Base-by-base conservation (phyloP, 2,888 invertebrate species). In the Euclidia mi region DNA sequence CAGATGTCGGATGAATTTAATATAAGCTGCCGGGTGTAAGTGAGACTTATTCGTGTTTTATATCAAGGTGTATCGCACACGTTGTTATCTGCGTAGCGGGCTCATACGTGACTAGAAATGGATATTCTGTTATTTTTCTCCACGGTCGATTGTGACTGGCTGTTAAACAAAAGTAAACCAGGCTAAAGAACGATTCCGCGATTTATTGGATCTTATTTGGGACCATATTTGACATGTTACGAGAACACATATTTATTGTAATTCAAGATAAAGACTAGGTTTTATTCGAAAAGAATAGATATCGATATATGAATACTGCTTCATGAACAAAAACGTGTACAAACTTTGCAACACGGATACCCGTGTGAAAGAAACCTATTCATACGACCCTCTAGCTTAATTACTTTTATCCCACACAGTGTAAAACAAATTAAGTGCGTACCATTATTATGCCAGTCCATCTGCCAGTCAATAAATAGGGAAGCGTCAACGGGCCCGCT, bases 401-500 rank as follows among this genome's bases (percentile, higher is more conserved):
- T 40, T 47, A 40, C 48, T 48, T 52, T 48, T 65, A 50, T 56
- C 48, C 68, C 32, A 42, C 50, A 53, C 37, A 53, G 61, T 48
- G 47, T 56, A 28, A 63, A 65, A 71, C n/a, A n/a, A n/a, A n/a
- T n/a, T n/a, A n/a, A n/a, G n/a, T n/a, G n/a, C n/a, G n/a, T n/a
- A n/a, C n/a, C n/a, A n/a, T n/a, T n/a, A n/a, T n/a, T n/a, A n/a
- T n/a, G n/a, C n/a, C n/a, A n/a, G n/a, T n/a, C n/a, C n/a, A n/a
- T n/a, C n/a, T n/a, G n/a, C n/a, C n/a, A n/a, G n/a, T n/a, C n/a
- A n/a, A n/a, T 87, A 88, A 91, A 91, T 90, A 88, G 86, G 81
- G 83, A 84, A 86, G 82, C 82, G 82, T 87, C 88, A 88, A 87
- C 82, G 76, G 76, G 82, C 66, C 79, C 77, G 69, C 75, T 78